These are phyloP conservation scores for Umimayanthus kanabou DNA, from an alignment of 92 coral and sea anemone genomes.

Conservation along the genomic window DNA sequence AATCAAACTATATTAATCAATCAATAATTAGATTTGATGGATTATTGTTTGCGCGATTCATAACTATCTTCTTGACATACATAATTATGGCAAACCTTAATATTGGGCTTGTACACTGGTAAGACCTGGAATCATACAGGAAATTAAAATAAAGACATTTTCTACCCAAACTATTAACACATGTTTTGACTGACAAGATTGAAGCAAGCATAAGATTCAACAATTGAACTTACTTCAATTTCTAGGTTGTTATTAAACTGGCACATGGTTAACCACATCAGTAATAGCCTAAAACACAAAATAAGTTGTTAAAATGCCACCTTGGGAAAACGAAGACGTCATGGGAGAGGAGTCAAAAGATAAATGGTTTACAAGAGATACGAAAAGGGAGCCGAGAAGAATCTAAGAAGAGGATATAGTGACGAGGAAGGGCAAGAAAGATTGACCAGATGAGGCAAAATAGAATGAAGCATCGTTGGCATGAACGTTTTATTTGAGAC, in stretches of 20 bases:
- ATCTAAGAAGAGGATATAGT: too few relatives aligned
- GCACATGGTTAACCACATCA: slow-evolving; percentile 70
- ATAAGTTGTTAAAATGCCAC: neutral
- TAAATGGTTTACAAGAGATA: too few relatives aligned
- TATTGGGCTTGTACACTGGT: slow-evolving; percentile 70
- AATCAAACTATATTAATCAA: too few relatives aligned
- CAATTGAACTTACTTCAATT: slow-evolving; percentile 53
- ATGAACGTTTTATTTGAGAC: too few relatives aligned
- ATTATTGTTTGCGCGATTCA: neutral
- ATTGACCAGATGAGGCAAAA: too few relatives aligned
- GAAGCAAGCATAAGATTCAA: neutral
- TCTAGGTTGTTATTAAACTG: slow-evolving; percentile 72
- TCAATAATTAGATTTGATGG: neutral
- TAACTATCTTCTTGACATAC: neutral
- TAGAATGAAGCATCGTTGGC: too few relatives aligned
- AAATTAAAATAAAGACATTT: neutral
- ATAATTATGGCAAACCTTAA: slow-evolving; percentile 41
- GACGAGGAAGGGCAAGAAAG: too few relatives aligned
- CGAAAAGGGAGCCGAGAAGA: too few relatives aligned
- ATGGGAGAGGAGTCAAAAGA: too few relatives aligned
- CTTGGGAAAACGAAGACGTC: too few relatives aligned
- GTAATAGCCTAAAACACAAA: slow-evolving; percentile 50
- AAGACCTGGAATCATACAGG: slow-evolving; percentile 40
- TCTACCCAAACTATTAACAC: neutral
- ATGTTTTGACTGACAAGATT: neutral